Percentiles rank a stretch among this genome's conserved stretches.
Evolutionary conservation across 2,888 invertebrate species (phyloP).

Genomic region (Lasioglossum zephyrum): DNA sequence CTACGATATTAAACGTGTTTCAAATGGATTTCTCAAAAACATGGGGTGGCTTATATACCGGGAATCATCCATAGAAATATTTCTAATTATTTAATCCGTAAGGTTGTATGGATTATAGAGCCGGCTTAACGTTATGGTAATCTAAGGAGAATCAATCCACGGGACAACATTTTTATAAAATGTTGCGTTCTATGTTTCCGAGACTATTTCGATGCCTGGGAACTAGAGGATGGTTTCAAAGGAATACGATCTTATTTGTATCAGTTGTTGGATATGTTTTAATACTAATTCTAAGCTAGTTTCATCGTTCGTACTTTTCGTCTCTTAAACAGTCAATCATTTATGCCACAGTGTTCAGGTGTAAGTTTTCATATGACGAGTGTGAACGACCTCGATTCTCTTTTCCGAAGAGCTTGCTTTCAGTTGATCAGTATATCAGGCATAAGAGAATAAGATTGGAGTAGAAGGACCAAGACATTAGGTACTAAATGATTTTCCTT

Average conservation of each 20-base stretch:
- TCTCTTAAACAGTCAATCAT: constrained; percentile 34
- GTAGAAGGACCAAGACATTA: constrained; percentile 56
- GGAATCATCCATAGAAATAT: constrained; percentile 50
- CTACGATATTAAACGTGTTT: constrained; percentile 37
- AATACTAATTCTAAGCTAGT: constrained; percentile 41
- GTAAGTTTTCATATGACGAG: constrained; percentile 36
- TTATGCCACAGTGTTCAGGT: constrained; percentile 65
- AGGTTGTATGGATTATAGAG: constrained; percentile 41
- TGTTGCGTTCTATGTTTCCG: constrained; percentile 25
- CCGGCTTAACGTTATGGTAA: constrained; percentile 25
- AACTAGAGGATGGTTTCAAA: constrained; percentile 15
- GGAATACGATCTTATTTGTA: constrained; percentile 37
- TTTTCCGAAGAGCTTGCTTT: constrained; percentile 36
- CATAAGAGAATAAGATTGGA: constrained; percentile 23
- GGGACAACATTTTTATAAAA: constrained; percentile 49
- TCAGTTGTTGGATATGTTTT: constrained; percentile 39
- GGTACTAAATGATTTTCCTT: constrained; percentile 33
- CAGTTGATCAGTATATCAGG: constrained; percentile 21
- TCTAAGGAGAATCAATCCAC: constrained; percentile 20
- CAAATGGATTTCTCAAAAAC: constrained; percentile 47
- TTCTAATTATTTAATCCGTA: constrained; percentile 44
- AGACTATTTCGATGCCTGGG: constrained; percentile 27
- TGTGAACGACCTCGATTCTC: constrained; percentile 17
- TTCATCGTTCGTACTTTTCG: constrained; percentile 35
- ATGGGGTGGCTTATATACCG: constrained; percentile 41